Base-by-base conservation (phyloP, 2,797 vertebrate genomes). In the Chelmon rostratus region DNA sequence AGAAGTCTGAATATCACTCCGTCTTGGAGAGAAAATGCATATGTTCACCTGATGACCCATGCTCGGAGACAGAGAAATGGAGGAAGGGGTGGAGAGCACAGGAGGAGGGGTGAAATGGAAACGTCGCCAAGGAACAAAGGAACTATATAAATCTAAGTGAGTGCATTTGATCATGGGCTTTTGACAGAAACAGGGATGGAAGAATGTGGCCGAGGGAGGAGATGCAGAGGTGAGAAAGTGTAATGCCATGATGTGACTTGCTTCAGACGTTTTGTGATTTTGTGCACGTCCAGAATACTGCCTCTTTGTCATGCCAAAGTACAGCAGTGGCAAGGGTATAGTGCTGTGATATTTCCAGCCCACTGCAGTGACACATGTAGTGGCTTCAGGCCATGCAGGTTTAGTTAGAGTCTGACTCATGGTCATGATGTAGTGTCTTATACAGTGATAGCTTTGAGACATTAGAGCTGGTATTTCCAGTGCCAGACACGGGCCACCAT, bases 391-490 rank as follows among this genome's bases (percentile, higher is more conserved):
- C 91, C 89, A 91, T 86, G 90, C 90, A 88, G 91, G 91, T 93
- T 93, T 92, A 91, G 92, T 93, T 94, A 85, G 91, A 93, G 88
- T 79, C 92, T 93, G 92, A 93, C 89, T 94, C 91, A 91, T 93
- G 89, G 86, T 81, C 84, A 82, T 94, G 93, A 94, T 94, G 91
- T 90, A 93, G 91, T 88, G 92, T 91, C 86, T 93, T 82, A 87
- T 83, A 78, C 83, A 76, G 81, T 84, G 92, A 92, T 90, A 92
- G 92, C 91, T 93, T 80, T 82, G 81, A 93, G 92, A 93, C 89
- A 79, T 92, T 91, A 83, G 92, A 90, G 90, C 87, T 91, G 89
- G 88, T 92, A 89, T 89, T 93, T 94, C 87, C 80, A 90, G 86
- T 80, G 82, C 86, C 85, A 88, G 89, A 88, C 69, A 69, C 1